phyloP scores from a whole-genome alignment of 2,797 vertebrate species.

The Forpus xanthops region DNA sequence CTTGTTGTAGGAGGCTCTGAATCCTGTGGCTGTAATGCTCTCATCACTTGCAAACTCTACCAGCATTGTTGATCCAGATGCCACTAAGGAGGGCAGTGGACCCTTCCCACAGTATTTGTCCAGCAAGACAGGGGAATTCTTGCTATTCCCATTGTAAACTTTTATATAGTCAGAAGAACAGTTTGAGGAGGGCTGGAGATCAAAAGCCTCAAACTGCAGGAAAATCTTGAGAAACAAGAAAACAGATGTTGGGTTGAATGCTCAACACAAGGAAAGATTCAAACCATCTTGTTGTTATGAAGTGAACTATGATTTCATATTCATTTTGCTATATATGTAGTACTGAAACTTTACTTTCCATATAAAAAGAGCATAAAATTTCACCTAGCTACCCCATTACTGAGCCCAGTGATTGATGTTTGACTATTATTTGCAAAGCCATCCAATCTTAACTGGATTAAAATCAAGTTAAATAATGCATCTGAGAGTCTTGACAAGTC shows the following conservation, averaged over 20 bases:
- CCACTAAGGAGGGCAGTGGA: conserved; percentile 47
- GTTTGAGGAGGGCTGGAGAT: conserved; percentile 49
- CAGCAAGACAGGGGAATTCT: conserved; percentile 55
- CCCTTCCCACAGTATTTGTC: conserved; percentile 61
- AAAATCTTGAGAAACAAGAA: conserved; percentile 56
- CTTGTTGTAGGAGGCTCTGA: conserved; percentile 61
- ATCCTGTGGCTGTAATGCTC: conserved; percentile 40
- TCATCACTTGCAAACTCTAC: conserved; percentile 67
- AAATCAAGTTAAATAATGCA: neutral
- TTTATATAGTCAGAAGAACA: conserved; percentile 71
- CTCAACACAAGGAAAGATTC: neutral
- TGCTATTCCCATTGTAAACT: conserved; percentile 69
- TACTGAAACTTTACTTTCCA: neutral
- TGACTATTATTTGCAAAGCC: neutral
- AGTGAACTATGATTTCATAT: neutral
- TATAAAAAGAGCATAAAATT: neutral
- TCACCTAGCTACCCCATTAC: neutral
- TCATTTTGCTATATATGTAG: neutral
- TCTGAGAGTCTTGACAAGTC: neutral
- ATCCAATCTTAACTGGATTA: neutral
- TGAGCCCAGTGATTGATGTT: neutral
- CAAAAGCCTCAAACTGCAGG: conserved; percentile 66
- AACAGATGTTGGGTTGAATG: neutral
- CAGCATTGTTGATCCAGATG: conserved; percentile 50
- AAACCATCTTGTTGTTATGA: neutral